phyloP scores from a whole-genome alignment of 2,113 vertebrate species.

The Podiceps cristatus region DNA sequence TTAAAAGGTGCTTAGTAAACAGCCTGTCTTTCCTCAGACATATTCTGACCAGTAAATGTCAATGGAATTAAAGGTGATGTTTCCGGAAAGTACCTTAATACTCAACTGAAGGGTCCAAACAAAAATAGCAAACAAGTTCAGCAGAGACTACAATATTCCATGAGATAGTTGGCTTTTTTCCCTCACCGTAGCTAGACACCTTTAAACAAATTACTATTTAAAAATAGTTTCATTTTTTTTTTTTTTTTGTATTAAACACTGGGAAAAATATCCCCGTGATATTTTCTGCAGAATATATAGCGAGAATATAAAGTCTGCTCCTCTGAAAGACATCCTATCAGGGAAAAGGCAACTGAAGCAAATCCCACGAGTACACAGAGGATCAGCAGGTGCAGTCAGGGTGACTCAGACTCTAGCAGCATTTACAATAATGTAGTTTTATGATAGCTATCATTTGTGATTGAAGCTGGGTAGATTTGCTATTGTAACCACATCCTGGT shows the following conservation, averaged over 20 bases:
- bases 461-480: neutral
- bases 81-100: conserved; percentile 29
- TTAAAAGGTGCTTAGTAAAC: conserved; percentile 7
- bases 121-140: conserved; percentile 44
- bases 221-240: conserved; percentile 1
- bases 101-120: neutral
- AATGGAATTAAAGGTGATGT: conserved; percentile 13
- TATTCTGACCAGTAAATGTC: conserved; percentile 12
- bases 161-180: conserved; percentile 36
- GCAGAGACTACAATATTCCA: conserved; percentile 13
- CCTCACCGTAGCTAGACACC: neutral
- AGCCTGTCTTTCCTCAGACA: neutral
- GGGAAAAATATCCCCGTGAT: neutral
- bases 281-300: neutral
- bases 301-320: neutral
- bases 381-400: too few relatives aligned
- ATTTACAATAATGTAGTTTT: neutral
- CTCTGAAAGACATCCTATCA: neutral
- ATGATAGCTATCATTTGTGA: neutral
- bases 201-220: conserved; percentile 41
- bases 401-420: neutral
- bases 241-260: neutral
- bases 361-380: neutral
- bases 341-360: neutral
- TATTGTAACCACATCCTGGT: neutral